Conservation (phyloP, 2,797 vertebrate genomes). For the Leuciscus waleckii region DNA sequence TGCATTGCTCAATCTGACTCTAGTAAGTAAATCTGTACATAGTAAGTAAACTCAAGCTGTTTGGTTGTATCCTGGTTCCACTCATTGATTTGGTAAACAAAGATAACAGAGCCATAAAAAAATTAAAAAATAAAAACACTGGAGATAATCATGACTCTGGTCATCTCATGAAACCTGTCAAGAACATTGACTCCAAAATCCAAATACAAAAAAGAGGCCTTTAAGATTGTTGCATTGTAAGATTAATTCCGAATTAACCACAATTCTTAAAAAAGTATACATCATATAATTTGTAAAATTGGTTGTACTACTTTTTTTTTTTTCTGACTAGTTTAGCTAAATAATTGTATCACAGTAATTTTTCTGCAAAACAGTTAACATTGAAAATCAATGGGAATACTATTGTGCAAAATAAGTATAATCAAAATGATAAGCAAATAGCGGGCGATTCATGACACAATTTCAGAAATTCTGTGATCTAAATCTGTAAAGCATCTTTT, state of each 20-base stretch:
- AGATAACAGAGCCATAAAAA: slow-evolving; percentile 4
- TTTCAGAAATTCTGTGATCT: neutral
- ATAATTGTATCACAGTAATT: neutral
- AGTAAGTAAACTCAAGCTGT: slow-evolving; percentile 15
- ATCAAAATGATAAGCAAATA: neutral
- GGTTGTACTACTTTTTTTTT: no score
- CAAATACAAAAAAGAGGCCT: neutral
- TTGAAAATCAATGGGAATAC: neutral
- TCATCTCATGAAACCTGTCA: neutral
- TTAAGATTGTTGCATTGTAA: neutral
- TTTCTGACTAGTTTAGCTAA: neutral
- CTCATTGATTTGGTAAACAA: slow-evolving; percentile 40
- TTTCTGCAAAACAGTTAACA: neutral
- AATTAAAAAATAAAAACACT: no score
- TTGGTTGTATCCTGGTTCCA: slow-evolving; percentile 22
- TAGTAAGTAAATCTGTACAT: slow-evolving; percentile 12
- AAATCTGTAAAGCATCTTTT: neutral
- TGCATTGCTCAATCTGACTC: slow-evolving; percentile 50
- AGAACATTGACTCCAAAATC: neutral
- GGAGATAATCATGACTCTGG: neutral
- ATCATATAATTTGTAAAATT: neutral
- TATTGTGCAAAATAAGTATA: neutral
- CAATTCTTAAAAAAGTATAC: neutral
- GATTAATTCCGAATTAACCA: neutral
- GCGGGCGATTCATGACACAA: neutral